Evolutionary conservation across 64 coral and sea anemone species (phyloP).

Genomic region (Montipora efflorescens): DNA sequence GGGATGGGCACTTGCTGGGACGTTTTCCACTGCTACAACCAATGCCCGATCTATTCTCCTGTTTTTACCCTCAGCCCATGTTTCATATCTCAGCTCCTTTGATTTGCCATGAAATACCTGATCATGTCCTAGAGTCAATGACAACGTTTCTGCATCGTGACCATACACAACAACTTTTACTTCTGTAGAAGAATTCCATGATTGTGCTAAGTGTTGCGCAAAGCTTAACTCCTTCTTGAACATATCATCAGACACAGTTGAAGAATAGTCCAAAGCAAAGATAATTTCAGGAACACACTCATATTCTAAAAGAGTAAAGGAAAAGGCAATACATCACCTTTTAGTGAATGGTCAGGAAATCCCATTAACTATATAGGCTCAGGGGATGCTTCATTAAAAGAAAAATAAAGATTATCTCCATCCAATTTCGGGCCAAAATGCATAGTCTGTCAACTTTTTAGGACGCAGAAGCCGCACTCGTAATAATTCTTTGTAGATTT

Average conservation of each 20-base stretch:
- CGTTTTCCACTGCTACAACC: neutral
- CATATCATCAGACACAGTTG: neutral
- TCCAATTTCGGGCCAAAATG: too few species aligned
- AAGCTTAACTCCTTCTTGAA: slow-evolving; percentile 4
- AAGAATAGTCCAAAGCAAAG: slow-evolving; percentile 32
- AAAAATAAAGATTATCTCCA: neutral
- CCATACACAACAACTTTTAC: neutral
- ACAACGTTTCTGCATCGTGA: neutral
- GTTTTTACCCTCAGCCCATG: neutral
- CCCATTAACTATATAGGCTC: too few species aligned
- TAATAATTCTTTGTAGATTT: too few species aligned
- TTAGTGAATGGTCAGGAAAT: neutral
- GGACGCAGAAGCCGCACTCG: too few species aligned
- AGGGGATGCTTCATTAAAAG: neutral
- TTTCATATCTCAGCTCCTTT: neutral
- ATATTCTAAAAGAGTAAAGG: neutral
- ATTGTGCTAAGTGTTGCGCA: neutral
- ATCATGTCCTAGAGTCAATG: neutral
- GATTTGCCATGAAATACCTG: neutral
- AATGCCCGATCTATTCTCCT: slow-evolving; percentile 11
- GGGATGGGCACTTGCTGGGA: neutral
- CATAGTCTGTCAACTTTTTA: too few species aligned
- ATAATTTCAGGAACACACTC: neutral
- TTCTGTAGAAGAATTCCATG: neutral
- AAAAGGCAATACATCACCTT: neutral